A percentile compares a stretch with the other conserved stretches of the same genome.
These are phyloP conservation scores for Noctua comes DNA, from an alignment of 2,888 invertebrate species.

Conservation along the genomic window DNA sequence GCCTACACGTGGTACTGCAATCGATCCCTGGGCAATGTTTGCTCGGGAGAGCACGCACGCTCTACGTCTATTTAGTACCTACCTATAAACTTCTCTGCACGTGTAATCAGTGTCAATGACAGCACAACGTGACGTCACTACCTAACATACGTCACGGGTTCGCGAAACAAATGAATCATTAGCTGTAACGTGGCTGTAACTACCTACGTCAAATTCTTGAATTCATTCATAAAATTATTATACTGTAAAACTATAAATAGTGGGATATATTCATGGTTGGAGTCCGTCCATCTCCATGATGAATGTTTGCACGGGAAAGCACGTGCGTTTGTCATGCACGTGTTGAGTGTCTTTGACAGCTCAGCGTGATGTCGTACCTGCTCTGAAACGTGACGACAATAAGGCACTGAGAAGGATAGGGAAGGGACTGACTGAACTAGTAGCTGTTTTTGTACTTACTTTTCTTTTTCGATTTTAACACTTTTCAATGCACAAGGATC, in stretches of 20 bases:
- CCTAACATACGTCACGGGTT: constrained; percentile 47
- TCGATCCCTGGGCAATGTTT: constrained; percentile 58
- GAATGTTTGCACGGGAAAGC: background rate
- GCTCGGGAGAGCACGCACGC: constrained; percentile 53
- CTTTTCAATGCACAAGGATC: background rate
- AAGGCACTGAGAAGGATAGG: background rate
- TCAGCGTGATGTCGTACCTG: constrained; percentile 11
- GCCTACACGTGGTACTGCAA: constrained; percentile 57
- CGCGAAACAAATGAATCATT: constrained; percentile 38
- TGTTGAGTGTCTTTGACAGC: constrained; percentile 27
- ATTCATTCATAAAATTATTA: constrained; percentile 38
- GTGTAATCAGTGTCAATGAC: constrained; percentile 53
- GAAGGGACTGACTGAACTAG: background rate
- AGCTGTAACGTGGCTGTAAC: background rate
- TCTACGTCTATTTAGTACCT: constrained; percentile 6
- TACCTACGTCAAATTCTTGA: constrained; percentile 9
- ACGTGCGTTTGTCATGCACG: constrained; percentile 13
- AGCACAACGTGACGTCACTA: constrained; percentile 51
- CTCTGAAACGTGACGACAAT: constrained; percentile 23
- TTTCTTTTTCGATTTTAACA: background rate
- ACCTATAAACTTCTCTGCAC: constrained; percentile 35
- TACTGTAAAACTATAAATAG: constrained; percentile 19
- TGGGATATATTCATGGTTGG: constrained; percentile 12
- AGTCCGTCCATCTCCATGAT: background rate
- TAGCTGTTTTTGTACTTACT: background rate